Evolutionary conservation across 2,797 vertebrate species (phyloP).

Genomic region (Salmo trutta): DNA sequence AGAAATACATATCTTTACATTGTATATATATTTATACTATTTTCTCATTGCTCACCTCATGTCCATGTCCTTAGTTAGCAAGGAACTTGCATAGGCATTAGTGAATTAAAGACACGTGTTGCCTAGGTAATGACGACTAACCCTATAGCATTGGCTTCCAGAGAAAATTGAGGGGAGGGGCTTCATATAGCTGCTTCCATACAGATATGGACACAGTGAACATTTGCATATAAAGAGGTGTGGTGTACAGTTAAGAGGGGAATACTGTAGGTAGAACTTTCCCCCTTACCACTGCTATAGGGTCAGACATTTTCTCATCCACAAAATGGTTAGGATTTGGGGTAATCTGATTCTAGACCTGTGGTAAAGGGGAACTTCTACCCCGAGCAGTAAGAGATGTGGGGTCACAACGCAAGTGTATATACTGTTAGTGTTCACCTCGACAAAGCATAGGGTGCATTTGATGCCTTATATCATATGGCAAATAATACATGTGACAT

Average conservation of each 20-base stretch:
- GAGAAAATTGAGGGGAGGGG: neutral
- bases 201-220: constrained; percentile 38
- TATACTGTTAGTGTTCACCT: constrained; percentile 60
- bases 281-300: neutral
- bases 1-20: constrained; percentile 36
- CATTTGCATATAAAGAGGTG: constrained; percentile 35
- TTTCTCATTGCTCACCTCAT: constrained; percentile 56
- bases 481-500: constrained; percentile 27
- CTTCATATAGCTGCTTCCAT: constrained; percentile 5
- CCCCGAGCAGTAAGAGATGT: constrained; percentile 26
- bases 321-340: neutral
- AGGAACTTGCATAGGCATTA: constrained; percentile 35
- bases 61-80: constrained; percentile 34
- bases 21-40: constrained; percentile 14
- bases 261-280: neutral
- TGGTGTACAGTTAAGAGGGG: constrained; percentile 31
- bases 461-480: constrained; percentile 19
- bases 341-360: neutral
- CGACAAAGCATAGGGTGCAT: constrained; percentile 28
- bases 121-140: constrained; percentile 13
- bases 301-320: neutral
- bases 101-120: constrained; percentile 31
- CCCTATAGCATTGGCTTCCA: constrained; percentile 6
- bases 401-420: constrained; percentile 52
- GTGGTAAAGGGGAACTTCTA: neutral